A percentile compares a stretch with the other conserved stretches of the same genome.
Evolutionary conservation across 2,113 vertebrate species (phyloP).

Genomic region (Atlantisia rogersi): DNA sequence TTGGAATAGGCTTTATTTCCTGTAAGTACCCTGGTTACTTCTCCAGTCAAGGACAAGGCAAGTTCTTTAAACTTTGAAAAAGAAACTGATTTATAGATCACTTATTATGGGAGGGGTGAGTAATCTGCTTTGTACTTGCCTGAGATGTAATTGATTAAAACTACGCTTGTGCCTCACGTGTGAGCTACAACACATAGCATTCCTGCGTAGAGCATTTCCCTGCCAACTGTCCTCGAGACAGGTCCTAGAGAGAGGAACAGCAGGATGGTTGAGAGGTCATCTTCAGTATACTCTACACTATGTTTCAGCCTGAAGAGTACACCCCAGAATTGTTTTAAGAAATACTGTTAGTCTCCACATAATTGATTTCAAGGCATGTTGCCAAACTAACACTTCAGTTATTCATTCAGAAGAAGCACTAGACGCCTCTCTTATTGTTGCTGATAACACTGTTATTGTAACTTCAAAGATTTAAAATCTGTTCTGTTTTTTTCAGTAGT

Average conservation of each 20-base stretch:
- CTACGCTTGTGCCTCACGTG: background rate
- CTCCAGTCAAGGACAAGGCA: background rate
- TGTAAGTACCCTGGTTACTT: background rate
- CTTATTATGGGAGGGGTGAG: background rate
- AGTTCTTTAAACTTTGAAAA: conserved; percentile 1
- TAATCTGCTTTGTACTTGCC: background rate
- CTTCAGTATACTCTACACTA: background rate
- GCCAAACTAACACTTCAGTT: background rate
- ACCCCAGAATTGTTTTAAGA: background rate
- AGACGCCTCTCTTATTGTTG: background rate
- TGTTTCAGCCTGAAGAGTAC: background rate
- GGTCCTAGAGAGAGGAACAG: background rate
- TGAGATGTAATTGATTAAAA: background rate
- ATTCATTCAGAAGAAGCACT: background rate
- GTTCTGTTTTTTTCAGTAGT: background rate
- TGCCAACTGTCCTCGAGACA: background rate
- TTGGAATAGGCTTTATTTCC: background rate
- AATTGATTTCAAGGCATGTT: background rate
- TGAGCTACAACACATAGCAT: background rate
- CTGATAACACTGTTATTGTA: background rate
- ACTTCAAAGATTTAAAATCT: background rate
- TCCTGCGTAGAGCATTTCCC: background rate
- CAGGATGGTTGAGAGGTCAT: background rate
- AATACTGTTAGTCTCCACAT: background rate
- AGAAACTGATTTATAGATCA: background rate